Percentiles rank a stretch among this genome's conserved stretches.
Conservation (phyloP, 2,113 vertebrate genomes). For the Phalacrocorax brasilianus region DNA sequence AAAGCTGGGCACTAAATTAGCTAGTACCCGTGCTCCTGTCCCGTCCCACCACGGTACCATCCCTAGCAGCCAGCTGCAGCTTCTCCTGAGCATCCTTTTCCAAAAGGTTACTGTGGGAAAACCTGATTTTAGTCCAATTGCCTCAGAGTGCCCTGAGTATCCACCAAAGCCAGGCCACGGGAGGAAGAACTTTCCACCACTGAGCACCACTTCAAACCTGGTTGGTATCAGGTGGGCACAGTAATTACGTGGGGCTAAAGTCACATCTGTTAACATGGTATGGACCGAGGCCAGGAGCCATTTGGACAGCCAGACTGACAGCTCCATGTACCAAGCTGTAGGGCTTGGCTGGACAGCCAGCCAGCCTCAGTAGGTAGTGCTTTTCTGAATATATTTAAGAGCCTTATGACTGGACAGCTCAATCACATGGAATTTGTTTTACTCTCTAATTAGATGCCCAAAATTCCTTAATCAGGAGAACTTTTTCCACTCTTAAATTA, state of each 20-base stretch:
- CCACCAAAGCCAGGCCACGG: neutral
- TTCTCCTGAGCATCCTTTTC: neutral
- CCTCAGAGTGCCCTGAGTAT: accelerated
- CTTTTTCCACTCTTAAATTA: neutral
- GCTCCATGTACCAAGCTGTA: neutral
- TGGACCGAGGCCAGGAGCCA: neutral
- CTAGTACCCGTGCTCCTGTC: neutral
- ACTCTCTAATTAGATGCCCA: neutral
- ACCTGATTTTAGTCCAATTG: neutral
- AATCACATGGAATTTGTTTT: neutral
- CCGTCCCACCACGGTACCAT: neutral
- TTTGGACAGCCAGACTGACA: neutral
- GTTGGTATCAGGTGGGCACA: neutral
- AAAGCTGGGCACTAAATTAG: neutral
- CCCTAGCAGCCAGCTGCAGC: neutral
- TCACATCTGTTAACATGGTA: accelerated
- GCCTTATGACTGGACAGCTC: neutral
- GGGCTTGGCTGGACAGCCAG: neutral
- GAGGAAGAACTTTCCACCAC: neutral
- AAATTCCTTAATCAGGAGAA: neutral
- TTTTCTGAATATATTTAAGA: neutral
- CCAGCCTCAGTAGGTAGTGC: accelerated
- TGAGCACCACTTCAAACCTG: neutral
- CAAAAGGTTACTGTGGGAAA: neutral
- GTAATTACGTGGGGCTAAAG: neutral